Percentiles rank a stretch among this genome's conserved stretches.
These are phyloP conservation scores for Antechinus flavipes DNA, from an alignment of 2,113 vertebrate species.

Conservation along the genomic window DNA sequence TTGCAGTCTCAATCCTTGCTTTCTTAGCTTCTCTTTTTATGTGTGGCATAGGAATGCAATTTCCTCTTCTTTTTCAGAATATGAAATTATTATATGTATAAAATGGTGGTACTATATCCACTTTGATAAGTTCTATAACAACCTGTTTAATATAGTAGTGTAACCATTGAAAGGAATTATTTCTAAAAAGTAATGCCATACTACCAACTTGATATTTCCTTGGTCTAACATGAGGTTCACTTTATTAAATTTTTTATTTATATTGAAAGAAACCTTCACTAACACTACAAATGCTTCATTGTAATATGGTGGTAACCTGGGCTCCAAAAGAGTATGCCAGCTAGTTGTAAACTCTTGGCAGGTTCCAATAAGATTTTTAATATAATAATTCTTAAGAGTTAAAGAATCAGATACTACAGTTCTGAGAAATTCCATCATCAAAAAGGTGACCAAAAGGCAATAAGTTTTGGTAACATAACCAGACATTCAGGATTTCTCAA, in stretches of 20 bases:
- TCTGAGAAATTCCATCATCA: not conserved
- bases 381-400: not conserved
- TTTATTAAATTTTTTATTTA: slow-evolving; percentile 22
- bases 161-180: not conserved
- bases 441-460: not conserved
- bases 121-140: not conserved
- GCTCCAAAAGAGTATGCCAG: not conserved
- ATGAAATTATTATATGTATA: slow-evolving; percentile 22
- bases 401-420: not conserved
- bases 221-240: not conserved
- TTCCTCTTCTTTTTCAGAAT: not conserved
- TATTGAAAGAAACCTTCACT: not conserved
- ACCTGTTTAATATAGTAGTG: not conserved
- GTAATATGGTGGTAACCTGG: not conserved
- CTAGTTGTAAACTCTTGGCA: not conserved
- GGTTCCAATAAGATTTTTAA: not conserved
- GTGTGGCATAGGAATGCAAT: not conserved
- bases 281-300: not conserved
- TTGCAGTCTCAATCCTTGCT: not conserved
- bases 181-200: not conserved
- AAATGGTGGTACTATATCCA: not conserved
- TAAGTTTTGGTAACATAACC: not conserved
- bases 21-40: not conserved
- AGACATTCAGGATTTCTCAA: not conserved
- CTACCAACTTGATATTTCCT: slow-evolving; percentile 1